Conservation (phyloP, 2,888 invertebrate species). For the Minunthozetes semirufus region DNA sequence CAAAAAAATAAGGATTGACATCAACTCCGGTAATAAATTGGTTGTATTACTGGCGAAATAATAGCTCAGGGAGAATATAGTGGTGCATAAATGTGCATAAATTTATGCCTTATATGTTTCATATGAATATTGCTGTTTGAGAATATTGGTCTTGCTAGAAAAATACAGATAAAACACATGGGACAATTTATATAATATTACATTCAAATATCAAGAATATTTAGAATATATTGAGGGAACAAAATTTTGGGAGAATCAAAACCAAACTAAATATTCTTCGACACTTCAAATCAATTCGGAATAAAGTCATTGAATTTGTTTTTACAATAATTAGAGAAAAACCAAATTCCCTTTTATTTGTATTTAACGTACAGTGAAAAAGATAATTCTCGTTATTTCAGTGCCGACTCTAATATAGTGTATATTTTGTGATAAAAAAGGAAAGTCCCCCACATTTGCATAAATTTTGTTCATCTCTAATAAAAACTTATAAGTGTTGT, state of each 20-base stretch:
- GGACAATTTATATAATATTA: background rate
- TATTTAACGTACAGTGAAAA: too few relatives aligned
- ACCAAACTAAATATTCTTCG: too few relatives aligned
- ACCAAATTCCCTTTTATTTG: too few relatives aligned
- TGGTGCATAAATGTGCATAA: constrained; percentile 25
- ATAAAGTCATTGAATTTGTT: too few relatives aligned
- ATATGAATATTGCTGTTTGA: background rate
- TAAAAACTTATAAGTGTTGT: background rate
- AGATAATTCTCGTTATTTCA: too few relatives aligned
- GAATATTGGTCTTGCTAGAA: background rate
- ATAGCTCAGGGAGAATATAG: constrained; percentile 20
- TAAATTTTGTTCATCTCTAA: background rate
- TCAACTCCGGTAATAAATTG: constrained; percentile 21
- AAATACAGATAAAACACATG: constrained; percentile 1
- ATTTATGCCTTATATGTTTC: constrained; percentile 6
- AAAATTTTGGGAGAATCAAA: too few relatives aligned
- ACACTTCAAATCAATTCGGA: too few relatives aligned
- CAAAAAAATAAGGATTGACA: constrained; percentile 11
- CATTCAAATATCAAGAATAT: background rate
- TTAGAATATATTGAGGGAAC: too few relatives aligned
- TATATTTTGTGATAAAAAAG: background rate
- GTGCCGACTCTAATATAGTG: background rate
- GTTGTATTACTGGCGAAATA: constrained; percentile 22
- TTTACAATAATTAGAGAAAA: too few relatives aligned
- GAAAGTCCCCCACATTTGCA: background rate